phyloP scores from a whole-genome alignment of 2,113 vertebrate genomes.

The Pseudorectes ferrugineus region DNA sequence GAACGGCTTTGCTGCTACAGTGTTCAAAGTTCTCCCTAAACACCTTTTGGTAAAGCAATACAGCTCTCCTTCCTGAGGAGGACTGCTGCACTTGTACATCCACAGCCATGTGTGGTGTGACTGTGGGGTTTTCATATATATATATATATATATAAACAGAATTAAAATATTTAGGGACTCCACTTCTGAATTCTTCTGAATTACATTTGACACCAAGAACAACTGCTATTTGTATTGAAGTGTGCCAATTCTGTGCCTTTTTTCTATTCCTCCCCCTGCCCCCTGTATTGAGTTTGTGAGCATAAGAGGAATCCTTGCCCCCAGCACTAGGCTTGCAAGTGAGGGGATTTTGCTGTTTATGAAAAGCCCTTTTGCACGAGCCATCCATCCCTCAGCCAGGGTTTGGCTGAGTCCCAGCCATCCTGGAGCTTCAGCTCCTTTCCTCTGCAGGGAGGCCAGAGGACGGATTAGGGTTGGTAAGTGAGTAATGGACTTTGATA shows the following conservation, averaged over 20 bases:
- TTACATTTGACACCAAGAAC: neutral
- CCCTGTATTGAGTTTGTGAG: neutral
- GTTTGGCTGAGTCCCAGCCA: neutral
- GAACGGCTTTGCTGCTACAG: neutral
- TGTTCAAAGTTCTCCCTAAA: neutral
- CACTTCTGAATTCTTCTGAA: neutral
- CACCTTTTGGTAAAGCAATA: neutral
- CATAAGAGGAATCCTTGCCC: neutral
- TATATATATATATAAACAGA: rapidly evolving
- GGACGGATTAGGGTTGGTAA: neutral
- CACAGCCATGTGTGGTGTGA: neutral
- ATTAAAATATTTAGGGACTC: neutral
- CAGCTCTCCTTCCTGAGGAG: neutral
- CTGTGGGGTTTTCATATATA: too few relatives aligned
- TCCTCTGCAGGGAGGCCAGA: neutral
- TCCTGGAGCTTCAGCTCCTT: neutral
- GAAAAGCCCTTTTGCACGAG: neutral
- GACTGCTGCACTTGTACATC: neutral
- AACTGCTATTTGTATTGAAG: neutral
- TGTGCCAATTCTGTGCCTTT: neutral
- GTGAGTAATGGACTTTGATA: slow-evolving; percentile 17
- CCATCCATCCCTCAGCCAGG: neutral
- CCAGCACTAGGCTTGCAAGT: neutral
- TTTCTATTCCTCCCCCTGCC: neutral
- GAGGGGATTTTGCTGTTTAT: neutral